Base-by-base conservation (phyloP, 1,140 invertebrate species). In the Saccostrea glomerata region DNA sequence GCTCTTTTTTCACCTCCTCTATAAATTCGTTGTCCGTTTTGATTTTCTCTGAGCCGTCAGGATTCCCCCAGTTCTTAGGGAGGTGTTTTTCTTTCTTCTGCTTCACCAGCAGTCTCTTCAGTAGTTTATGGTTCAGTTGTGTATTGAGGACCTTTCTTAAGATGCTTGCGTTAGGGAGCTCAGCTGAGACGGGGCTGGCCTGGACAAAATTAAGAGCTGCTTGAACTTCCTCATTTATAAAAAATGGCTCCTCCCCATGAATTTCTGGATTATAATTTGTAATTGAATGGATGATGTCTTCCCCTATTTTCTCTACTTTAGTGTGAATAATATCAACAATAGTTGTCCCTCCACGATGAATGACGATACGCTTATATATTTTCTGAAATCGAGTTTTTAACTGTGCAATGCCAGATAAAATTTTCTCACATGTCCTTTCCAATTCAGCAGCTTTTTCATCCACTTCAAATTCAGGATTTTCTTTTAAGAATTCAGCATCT, bases 391-490 rank as follows among this genome's bases (percentile, higher is more conserved):
- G 55, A 7, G 17, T 84, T 84, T 84, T 84, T 23, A 84, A 23
- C 23, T 84, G 82, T 20, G 12, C 20, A 84, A 84, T 84, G 47
- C 82, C 82, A 23, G 82, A 54, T 23, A 84, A 23, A 84, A 84
- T 56, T 55, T n/a, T 55, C 40, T 84, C 54, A 84, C 40, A 84
- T 11, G 40, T 54, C n/a, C 54, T n/a, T 54, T 84, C 82, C n/a
- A 84, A 23, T 84, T 54, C 40, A 54, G 54, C 82, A 6, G 82
- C 40, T 55, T 84, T 84, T 56, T 56, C 40, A 84, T 20, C n/a
- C 9, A 17, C 36, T 36, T 55, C 47, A 25, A 36, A 36, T 30
- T 55, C 40, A 2, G 6, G 47, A 54, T 84, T 55, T 84, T 54
- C 17, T n/a, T 15, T 84, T 23, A 54, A 54, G 17, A 54, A 12